Percentiles rank a stretch among this genome's conserved stretches.
These are phyloP conservation scores for Daktulosphaira vitifoliae DNA, from an alignment of 1,140 invertebrate species.

Conservation along the genomic window DNA sequence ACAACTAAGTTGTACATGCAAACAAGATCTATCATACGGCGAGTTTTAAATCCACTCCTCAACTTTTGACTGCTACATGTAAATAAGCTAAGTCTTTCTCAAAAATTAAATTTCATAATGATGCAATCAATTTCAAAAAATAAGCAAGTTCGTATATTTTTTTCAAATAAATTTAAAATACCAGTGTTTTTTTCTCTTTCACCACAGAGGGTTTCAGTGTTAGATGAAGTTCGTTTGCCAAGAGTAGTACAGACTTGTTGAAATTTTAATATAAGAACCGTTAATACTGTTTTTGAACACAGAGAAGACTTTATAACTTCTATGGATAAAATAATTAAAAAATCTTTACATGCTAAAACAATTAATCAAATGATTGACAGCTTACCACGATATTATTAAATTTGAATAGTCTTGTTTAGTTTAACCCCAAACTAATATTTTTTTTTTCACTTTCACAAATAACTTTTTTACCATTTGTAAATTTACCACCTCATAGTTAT, in stretches of 20 bases:
- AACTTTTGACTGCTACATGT: no score
- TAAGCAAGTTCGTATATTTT: conserved; percentile 28
- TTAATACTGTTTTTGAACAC: conserved; percentile 22
- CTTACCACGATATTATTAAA: no score
- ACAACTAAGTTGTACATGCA: no score
- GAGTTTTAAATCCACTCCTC: no score
- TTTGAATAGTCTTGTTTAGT: no score
- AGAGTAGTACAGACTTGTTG: neutral
- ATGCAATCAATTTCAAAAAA: conserved; percentile 4
- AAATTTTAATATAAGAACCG: conserved; percentile 30
- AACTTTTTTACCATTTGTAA: no score
- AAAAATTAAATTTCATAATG: conserved; percentile 33
- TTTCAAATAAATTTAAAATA: conserved; percentile 28
- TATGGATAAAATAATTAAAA: neutral
- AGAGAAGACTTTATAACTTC: conserved; percentile 1
- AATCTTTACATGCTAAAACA: neutral
- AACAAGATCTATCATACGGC: no score
- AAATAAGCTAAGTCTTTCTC: no score
- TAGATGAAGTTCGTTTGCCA: conserved; percentile 20
- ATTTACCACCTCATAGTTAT: no score
- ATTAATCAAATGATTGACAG: conserved; percentile 3
- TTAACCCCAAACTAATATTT: no score
- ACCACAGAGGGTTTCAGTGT: conserved; percentile 6
- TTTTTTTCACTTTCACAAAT: no score
- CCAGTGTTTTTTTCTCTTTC: conserved; percentile 33